Evolutionary conservation across 1,140 invertebrate genomes (phyloP).

Genomic region (Periplaneta americana): DNA sequence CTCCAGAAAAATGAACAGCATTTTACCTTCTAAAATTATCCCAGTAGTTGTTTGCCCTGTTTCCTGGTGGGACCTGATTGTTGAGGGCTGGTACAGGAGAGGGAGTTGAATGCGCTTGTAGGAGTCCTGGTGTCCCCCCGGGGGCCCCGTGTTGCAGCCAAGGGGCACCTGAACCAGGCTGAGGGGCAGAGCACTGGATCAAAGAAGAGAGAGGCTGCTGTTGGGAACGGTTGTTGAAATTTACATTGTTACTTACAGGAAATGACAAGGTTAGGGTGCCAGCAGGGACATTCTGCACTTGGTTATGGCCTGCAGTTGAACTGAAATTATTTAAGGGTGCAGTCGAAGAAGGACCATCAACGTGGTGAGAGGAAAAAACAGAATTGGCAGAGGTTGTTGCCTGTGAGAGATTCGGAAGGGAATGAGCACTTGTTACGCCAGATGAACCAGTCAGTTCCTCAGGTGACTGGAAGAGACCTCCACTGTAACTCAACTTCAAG

Average conservation of each 20-base stretch:
- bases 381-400: not conserved
- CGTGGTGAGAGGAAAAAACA: not conserved
- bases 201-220: conserved; percentile 13
- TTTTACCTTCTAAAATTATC: conserved; percentile 83
- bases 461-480: not conserved
- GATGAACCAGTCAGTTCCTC: not conserved
- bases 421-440: conserved; percentile 14
- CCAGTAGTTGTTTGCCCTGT: conserved; percentile 86
- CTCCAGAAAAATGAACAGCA: not conserved
- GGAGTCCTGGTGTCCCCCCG: not conserved
- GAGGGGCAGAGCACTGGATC: conserved; percentile 11
- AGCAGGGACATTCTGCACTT: not conserved
- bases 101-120: not conserved
- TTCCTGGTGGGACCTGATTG: conserved; percentile 82
- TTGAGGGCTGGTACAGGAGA: conserved; percentile 49
- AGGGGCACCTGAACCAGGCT: conserved; percentile 9
- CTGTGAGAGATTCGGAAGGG: conserved; percentile 14
- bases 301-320: too few species aligned
- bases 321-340: not conserved
- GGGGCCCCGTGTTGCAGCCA: conserved; percentile 6
- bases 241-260: not conserved
- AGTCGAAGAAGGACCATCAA: not conserved
- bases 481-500: not conserved
- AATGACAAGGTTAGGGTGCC: not conserved
- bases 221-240: conserved; percentile 8